Conservation (phyloP, 2,113 vertebrate genomes). For the Telmatochromis sp. region DNA sequence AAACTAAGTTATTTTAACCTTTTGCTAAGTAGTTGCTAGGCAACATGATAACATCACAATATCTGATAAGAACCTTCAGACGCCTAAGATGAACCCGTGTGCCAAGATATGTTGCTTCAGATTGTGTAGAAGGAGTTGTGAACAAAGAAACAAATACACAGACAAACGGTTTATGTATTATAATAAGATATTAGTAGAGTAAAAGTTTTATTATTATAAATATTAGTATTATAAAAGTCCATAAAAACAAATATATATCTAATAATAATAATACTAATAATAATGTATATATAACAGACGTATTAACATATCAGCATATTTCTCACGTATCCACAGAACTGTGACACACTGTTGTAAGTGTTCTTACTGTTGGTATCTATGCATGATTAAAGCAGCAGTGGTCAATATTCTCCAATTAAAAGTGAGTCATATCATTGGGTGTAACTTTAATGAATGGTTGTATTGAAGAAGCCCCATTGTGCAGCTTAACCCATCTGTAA, state of each 20-base stretch:
- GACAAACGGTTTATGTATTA: accelerated
- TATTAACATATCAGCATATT: not conserved
- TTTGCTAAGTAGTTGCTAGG: not conserved
- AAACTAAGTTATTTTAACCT: not conserved
- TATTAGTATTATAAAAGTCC: not conserved
- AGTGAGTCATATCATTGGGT: not conserved
- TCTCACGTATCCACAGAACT: not conserved
- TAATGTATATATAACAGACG: not conserved
- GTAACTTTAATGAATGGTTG: not conserved
- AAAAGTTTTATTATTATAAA: not conserved
- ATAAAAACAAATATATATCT: not conserved
- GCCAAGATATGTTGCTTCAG: not conserved
- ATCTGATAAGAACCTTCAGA: not conserved
- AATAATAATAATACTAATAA: not conserved
- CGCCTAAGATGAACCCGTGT: not conserved
- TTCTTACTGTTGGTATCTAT: not conserved
- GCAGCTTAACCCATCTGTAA: not conserved
- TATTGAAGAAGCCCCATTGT: not conserved
- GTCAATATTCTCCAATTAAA: not conserved
- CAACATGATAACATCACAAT: not conserved
- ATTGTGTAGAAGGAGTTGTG: not conserved
- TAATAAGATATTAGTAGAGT: not conserved
- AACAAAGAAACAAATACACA: not conserved
- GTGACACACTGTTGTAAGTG: not conserved
- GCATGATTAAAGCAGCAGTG: not conserved